Conservation (phyloP, 37 sponge, comb jelly and placozoan species). For the Petrosia ficiformis region DNA sequence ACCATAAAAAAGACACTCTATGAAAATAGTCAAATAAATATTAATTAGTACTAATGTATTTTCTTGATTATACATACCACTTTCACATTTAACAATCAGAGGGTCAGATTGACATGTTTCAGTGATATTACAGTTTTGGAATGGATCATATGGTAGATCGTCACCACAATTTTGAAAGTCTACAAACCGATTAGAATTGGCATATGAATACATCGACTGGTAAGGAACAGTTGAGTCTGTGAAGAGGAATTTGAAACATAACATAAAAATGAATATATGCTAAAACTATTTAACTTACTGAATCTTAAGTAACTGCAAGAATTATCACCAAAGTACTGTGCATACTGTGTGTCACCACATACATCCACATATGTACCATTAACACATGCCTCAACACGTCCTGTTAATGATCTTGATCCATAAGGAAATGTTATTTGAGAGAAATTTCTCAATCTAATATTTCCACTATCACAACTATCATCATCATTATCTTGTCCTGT, state of each 20-base stretch:
- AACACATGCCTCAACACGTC: neutral
- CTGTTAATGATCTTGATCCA: neutral
- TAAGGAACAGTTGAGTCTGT: too few species aligned
- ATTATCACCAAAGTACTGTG: neutral
- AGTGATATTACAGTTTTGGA: too few species aligned
- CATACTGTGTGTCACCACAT: neutral
- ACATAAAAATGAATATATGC: neutral
- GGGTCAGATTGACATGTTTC: too few species aligned
- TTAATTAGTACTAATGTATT: neutral
- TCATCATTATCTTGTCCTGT: too few species aligned
- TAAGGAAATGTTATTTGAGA: neutral
- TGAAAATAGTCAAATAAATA: too few species aligned
- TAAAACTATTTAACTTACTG: neutral
- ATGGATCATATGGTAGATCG: too few species aligned
- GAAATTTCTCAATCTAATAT: neutral
- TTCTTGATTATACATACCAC: neutral
- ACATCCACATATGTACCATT: constrained; percentile 3
- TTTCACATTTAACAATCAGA: neutral
- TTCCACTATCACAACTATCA: neutral
- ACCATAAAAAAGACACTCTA: neutral
- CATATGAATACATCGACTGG: too few species aligned
- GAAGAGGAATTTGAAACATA: too few species aligned
- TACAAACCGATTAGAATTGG: too few species aligned
- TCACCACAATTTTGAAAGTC: too few species aligned
- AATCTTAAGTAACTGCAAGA: neutral